Evolutionary conservation across 92 coral and sea anemone species (phyloP).

Genomic region (Bergia sp.): DNA sequence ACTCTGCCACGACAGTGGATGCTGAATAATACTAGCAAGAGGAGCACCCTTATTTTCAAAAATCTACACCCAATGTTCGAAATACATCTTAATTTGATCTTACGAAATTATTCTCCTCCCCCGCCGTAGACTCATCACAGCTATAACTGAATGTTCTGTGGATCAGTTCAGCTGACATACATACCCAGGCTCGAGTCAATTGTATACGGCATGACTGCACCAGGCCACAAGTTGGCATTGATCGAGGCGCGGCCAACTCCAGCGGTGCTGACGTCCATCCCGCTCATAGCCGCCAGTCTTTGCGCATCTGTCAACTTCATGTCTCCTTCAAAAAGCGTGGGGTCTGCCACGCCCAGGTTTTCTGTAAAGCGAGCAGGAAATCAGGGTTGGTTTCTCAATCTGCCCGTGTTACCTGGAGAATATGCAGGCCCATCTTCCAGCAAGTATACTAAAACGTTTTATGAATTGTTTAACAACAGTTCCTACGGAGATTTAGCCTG

Average conservation of each 20-base stretch:
- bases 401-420: too few relatives aligned
- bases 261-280: background rate
- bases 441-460: too few relatives aligned
- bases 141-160: background rate
- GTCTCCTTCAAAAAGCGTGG: background rate
- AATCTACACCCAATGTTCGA: too few relatives aligned
- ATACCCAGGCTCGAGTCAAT: slow-evolving; percentile 4
- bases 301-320: slow-evolving; percentile 21
- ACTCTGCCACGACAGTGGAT: too few relatives aligned
- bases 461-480: too few relatives aligned
- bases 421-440: too few relatives aligned
- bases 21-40: too few relatives aligned
- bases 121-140: background rate
- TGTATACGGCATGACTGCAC: slow-evolving; percentile 10
- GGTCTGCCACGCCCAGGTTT: slow-evolving; percentile 14
- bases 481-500: too few relatives aligned
- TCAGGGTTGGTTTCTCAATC: too few relatives aligned
- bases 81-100: too few relatives aligned
- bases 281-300: background rate
- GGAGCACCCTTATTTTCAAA: too few relatives aligned
- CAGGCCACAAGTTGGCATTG: slow-evolving; percentile 13
- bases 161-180: background rate
- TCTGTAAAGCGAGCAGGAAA: background rate
- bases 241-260: slow-evolving; percentile 3
- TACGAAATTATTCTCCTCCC: background rate